These are phyloP conservation scores for Ceratina australensis DNA, from an alignment of 1,140 invertebrate species.

Conservation along the genomic window DNA sequence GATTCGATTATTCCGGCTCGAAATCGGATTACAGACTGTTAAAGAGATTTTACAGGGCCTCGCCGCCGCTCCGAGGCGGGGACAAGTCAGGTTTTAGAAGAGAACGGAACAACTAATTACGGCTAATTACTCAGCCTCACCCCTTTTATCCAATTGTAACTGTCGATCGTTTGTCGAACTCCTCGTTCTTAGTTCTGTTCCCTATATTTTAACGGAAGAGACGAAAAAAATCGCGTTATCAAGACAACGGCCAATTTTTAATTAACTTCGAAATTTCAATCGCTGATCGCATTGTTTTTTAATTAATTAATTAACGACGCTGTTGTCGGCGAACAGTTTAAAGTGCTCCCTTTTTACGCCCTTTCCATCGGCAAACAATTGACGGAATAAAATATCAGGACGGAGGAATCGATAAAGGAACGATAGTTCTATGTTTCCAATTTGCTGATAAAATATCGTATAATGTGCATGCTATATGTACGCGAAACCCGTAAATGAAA, in stretches of 20 bases:
- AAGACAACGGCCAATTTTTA: background rate
- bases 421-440: too few species aligned
- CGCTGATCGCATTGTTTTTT: background rate
- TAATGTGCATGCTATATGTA: too few species aligned
- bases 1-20: conserved; percentile 52
- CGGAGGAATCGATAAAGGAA: too few species aligned
- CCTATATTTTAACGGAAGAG: background rate
- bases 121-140: conserved; percentile 54
- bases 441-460: too few species aligned
- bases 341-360: too few species aligned
- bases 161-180: background rate
- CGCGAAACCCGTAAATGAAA: background rate
- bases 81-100: background rate
- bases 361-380: background rate
- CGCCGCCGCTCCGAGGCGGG: background rate
- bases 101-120: conserved; percentile 55
- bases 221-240: background rate
- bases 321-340: background rate
- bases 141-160: too few species aligned
- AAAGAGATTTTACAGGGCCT: conserved; percentile 19
- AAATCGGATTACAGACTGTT: conserved; percentile 62
- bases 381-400: background rate
- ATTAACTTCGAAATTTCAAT: background rate
- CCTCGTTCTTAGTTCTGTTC: background rate
- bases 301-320: background rate